phyloP scores from a whole-genome alignment of 2,113 vertebrate genomes.

The Abramis brama region DNA sequence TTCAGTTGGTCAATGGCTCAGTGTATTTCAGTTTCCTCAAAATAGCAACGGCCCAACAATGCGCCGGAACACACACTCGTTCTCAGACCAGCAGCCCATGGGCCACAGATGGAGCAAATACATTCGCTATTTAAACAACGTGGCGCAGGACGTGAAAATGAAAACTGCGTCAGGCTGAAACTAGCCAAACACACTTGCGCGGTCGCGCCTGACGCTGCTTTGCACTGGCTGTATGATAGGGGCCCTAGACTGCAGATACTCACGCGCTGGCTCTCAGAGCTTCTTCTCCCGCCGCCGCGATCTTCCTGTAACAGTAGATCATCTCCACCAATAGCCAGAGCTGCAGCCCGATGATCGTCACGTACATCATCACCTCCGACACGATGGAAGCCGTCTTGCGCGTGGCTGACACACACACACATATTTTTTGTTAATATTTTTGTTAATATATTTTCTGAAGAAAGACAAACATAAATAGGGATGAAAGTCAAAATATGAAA shows the following conservation, averaged over 20 bases:
- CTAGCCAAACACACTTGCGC: too few relatives aligned
- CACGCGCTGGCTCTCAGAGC: conserved; percentile 85
- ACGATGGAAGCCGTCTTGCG: conserved; percentile 86
- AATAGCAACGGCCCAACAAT: too few relatives aligned
- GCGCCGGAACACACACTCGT: too few relatives aligned
- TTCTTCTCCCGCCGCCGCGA: conserved; percentile 82
- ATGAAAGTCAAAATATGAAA: background rate
- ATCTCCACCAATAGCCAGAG: conserved; percentile 93
- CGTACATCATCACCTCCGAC: conserved; percentile 94
- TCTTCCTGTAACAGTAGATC: conserved; percentile 92
- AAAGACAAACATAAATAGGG: background rate
- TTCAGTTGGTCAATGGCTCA: too few relatives aligned
- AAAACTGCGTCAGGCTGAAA: too few relatives aligned
- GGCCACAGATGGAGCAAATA: too few relatives aligned
- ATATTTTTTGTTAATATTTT: background rate
- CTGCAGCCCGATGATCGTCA: conserved; percentile 90
- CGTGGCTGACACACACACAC: conserved; percentile 73
- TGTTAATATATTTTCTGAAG: background rate
- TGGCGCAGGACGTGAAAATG: too few relatives aligned
- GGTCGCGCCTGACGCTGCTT: too few relatives aligned
- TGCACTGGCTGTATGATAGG: too few relatives aligned
- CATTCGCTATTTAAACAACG: too few relatives aligned
- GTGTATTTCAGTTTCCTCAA: too few relatives aligned
- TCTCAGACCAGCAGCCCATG: too few relatives aligned
- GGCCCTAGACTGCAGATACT: conserved; percentile 63